Evolutionary conservation across 2,113 vertebrate species (phyloP), one percentile per base, ranked within the genome.

Genomic region (Solea solea): DNA sequence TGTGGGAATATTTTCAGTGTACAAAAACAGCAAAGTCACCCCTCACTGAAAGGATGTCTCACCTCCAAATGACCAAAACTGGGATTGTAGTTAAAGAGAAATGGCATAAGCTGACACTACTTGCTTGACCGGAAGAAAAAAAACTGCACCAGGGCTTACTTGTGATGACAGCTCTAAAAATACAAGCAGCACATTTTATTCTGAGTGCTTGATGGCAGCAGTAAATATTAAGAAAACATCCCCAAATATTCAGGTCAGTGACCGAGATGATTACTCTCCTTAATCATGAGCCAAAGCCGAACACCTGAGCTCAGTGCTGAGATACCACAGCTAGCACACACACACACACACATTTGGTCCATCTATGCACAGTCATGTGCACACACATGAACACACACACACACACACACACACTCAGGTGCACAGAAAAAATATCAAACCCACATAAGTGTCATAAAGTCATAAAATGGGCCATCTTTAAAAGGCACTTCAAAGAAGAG

Each of bases 391-490:
- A 67, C 10, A 49, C 6, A 51, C 10, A 45, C 70, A 53, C 51
- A 68, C 10, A 13, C 10, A 59, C 51, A 70, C 66, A 51, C 42
- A 70, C 65, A 54, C 54, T 14, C 72, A 48, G 72, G 68, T 85
- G 79, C 70, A 82, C 46, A 61, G 51, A 69, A 62, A 48, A 46
- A 51, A 64, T n/a, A 81, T 60, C 61, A 84, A 74, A 88, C 81
- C 64, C 61, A 59, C 67, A 77, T 65, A 63, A 78, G 72, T 70
- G 69, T 82, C 83, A 80, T 60, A 68, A 75, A 78, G 82, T 51
- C 46, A 63, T 60, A 78, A 91, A 88, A 78, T 82, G 84, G 86
- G 89, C 80, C 79, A 86, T 76, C 64, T 80, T 83, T 80, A 84
- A 83, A 85, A 87, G 69, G 46, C 68, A 73, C 65, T 70, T 73